phyloP scores from a whole-genome alignment of 2,797 vertebrate genomes.

The Graptemys geographica region DNA sequence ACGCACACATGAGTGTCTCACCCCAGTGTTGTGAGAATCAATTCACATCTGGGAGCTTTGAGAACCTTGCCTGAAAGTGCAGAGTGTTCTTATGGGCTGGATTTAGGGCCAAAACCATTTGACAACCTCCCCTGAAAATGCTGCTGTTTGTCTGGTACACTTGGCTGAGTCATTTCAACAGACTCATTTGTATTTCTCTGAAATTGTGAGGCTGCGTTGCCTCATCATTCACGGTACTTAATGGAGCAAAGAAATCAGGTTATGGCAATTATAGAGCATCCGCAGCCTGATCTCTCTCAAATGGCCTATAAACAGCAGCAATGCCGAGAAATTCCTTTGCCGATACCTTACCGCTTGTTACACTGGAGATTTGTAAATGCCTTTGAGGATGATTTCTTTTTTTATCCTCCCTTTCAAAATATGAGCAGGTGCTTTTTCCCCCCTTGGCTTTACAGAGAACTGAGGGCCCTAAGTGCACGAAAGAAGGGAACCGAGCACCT shows the following conservation, averaged over 20 bases:
- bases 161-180: not conserved
- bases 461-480: not conserved
- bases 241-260: not conserved
- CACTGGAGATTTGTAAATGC: not conserved
- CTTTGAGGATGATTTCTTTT: not conserved
- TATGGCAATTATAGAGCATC: not conserved
- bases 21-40: no score
- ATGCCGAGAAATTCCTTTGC: not conserved
- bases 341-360: not conserved
- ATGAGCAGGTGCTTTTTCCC: rapidly evolving
- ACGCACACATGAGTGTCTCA: no score
- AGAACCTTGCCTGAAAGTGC: no score
- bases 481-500: not conserved
- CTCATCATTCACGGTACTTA: not conserved
- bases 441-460: not conserved
- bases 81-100: no score
- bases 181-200: not conserved
- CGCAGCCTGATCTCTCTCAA: not conserved
- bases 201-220: not conserved
- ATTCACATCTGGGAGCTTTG: no score
- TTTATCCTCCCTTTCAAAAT: not conserved
- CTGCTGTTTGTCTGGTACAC: not conserved
- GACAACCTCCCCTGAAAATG: no score
- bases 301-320: not conserved
- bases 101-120: no score